A percentile compares a stretch with the other conserved stretches of the same genome.
Conservation (phyloP, 2,888 invertebrate genomes). For the Lochmaea capreae region DNA sequence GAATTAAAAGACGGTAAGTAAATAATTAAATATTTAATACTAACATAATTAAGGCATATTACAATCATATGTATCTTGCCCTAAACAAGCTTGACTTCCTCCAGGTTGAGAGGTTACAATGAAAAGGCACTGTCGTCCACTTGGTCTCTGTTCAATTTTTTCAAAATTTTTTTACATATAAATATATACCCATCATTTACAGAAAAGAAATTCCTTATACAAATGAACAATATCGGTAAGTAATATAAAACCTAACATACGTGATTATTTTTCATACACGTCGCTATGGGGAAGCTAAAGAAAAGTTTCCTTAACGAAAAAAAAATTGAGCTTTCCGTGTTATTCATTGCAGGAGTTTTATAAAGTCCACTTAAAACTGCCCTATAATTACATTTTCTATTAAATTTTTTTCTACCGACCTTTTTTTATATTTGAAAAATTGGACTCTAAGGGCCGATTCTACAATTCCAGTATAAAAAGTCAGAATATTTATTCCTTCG, state of each 20-base stretch:
- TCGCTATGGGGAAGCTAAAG: background rate
- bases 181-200: constrained; percentile 46
- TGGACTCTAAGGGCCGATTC: too few relatives aligned
- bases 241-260: constrained; percentile 51
- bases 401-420: background rate
- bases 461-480: too few relatives aligned
- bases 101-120: constrained; percentile 34
- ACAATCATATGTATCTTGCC: constrained; percentile 53
- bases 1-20: constrained; percentile 21
- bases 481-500: too few relatives aligned
- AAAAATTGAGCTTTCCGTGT: too few relatives aligned
- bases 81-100: constrained; percentile 55
- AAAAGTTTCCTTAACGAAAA: background rate
- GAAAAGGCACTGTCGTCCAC: constrained; percentile 58
- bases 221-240: constrained; percentile 44
- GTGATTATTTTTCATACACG: constrained; percentile 46
- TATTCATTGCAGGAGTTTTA: background rate
- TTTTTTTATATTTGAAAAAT: background rate
- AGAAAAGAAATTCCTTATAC: constrained; percentile 45
- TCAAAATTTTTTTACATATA: constrained; percentile 45
- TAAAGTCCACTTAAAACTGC: background rate
- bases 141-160: constrained; percentile 54
- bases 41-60: constrained; percentile 57
- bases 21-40: constrained; percentile 57
- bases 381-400: too few relatives aligned